A percentile compares a stretch with the other conserved stretches of the same genome.
These are phyloP conservation scores for Neoarius graeffei DNA, from an alignment of 2,113 vertebrate genomes.

Conservation along the genomic window DNA sequence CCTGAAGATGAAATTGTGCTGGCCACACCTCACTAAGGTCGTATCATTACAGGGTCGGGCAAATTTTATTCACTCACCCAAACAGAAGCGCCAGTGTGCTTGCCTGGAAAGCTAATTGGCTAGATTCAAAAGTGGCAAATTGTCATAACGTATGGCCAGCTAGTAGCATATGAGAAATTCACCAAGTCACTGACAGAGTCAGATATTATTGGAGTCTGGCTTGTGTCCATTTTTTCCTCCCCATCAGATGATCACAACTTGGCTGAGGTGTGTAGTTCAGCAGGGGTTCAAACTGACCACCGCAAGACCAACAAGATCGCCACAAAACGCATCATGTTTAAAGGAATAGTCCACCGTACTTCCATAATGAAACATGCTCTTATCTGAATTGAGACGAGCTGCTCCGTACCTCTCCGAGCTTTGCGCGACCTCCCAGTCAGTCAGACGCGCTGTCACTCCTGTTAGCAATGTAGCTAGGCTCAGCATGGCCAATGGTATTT, in stretches of 20 bases:
- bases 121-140: background rate
- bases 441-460: too few species aligned
- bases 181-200: background rate
- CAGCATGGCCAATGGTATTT: too few species aligned
- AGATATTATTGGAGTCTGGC: background rate
- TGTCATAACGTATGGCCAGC: background rate
- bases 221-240: background rate
- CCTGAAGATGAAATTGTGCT: background rate
- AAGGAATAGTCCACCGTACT: too few species aligned
- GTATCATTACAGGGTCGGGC: background rate
- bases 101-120: background rate
- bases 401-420: too few species aligned
- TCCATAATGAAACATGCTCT: too few species aligned
- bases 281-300: background rate
- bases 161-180: background rate
- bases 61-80: background rate
- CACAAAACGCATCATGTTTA: too few species aligned
- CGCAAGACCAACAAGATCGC: too few species aligned
- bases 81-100: background rate
- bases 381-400: too few species aligned
- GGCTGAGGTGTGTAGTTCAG: background rate
- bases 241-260: background rate
- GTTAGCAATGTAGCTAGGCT: too few species aligned
- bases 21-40: background rate
- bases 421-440: too few species aligned